Evolutionary conservation across 2,888 invertebrate genomes (phyloP), one percentile per base, ranked within the genome.

Genomic region (Pollenia amentaria): DNA sequence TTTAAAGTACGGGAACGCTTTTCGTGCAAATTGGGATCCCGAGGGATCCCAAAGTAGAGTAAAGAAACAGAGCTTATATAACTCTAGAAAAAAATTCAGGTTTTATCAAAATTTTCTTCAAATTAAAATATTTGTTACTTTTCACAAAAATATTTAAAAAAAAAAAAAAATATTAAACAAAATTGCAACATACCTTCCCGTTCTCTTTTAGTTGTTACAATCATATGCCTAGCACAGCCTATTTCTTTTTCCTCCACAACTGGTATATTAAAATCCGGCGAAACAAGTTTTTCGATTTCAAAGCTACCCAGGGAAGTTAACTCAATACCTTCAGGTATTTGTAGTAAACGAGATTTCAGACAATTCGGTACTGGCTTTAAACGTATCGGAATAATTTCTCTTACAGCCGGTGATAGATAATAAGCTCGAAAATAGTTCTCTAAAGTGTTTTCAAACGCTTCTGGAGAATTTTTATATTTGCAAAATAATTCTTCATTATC

Each of bases 351-450:
- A 14, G 51, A 21, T 60, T 75, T 87, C 14, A 78, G 8, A 18
- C 38, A 42, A 10, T 21, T 69, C 60, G 86, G 72, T 53, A 79
- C 51, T 12, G 64, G 53, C 65, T 85, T 88, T 10, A 85, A 21
- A 21, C 57, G 72, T 64, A 88, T 65, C 2, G 84, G 84, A 3
- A n/a, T 75, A 8, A 48, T 60, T 44, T 82, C 12, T 8, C 88
- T 55, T 46, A 87, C 55, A 14, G 29, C 18, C 0, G 88, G 86
- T 29, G 14, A 12, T 8, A 64, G 38, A 69, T 88, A 88, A 38
- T 83, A 88, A 9, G 80, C 55, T 29, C 51, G 55, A 73, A 87
- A 87, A 64, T 80, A 87, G 2, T 83, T 55, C 4, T 18, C 12
- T 10, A 83, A 53, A 12, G 79, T 64, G 1, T 3, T 44, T 10